Evolutionary conservation across 2,113 vertebrate genomes (phyloP).

Genomic region (Tonatia bakeri): DNA sequence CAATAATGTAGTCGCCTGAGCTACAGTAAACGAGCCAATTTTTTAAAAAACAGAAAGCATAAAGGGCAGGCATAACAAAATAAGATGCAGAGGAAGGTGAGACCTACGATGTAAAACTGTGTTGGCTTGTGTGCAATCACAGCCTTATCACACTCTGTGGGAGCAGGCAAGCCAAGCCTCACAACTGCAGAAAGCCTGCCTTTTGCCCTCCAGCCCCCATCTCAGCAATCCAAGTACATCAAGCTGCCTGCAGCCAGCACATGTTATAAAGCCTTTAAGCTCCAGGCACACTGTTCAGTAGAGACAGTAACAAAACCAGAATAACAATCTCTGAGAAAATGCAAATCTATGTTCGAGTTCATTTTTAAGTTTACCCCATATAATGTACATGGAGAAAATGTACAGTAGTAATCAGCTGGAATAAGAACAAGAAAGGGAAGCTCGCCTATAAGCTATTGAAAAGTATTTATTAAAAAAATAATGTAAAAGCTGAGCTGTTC

Average conservation of each 20-base stretch:
- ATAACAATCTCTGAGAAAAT: not conserved
- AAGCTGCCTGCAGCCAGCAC: not conserved
- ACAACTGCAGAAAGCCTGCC: not conserved
- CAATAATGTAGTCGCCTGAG: constrained; percentile 19
- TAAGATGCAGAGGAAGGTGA: not conserved
- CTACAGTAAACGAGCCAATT: not conserved
- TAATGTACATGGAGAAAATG: constrained; percentile 26
- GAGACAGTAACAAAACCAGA: not conserved
- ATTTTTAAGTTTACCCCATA: not conserved
- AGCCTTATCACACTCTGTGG: not conserved
- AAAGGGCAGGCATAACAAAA: not conserved
- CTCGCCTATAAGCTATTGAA: not conserved
- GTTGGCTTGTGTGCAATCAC: not conserved
- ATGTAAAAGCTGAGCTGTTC: not conserved
- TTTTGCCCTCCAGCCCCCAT: not conserved
- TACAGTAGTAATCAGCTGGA: not conserved
- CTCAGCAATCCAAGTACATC: not conserved
- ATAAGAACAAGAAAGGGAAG: not conserved
- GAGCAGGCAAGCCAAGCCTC: not conserved
- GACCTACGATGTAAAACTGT: not conserved
- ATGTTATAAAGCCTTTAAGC: constrained; percentile 51
- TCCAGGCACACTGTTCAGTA: not conserved
- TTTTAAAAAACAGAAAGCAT: not conserved
- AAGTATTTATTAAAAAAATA: constrained; percentile 14
- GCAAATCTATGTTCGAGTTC: not conserved